These are phyloP conservation scores for Dicyrtomina minuta DNA, from an alignment of 2,888 invertebrate species.

Conservation along the genomic window DNA sequence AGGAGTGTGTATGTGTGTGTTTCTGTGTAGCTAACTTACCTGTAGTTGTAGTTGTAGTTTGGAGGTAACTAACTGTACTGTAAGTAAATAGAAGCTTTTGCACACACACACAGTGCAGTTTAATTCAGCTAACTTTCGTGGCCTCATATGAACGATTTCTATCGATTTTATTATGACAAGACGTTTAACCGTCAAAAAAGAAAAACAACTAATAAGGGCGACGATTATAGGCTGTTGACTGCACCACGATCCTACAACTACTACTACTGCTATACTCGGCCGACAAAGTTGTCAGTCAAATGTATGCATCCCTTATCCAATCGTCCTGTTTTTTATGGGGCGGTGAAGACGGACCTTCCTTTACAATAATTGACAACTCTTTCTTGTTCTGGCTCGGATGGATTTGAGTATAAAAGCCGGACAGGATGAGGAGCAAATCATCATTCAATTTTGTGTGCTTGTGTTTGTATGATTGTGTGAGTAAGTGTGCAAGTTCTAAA, in stretches of 20 bases:
- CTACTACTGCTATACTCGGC: background rate
- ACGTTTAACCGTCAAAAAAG: background rate
- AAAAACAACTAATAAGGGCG: too few species aligned
- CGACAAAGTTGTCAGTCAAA: conserved; percentile 7
- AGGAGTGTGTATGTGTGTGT: too few species aligned
- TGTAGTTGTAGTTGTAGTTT: too few species aligned
- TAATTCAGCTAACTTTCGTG: background rate
- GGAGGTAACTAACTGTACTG: too few species aligned
- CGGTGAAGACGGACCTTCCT: background rate
- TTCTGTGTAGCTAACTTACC: too few species aligned
- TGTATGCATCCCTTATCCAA: too few species aligned
- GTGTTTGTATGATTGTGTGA: conserved; percentile 36
- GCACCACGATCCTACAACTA: too few species aligned
- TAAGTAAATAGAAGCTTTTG: too few species aligned
- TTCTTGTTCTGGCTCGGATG: conserved; percentile 1
- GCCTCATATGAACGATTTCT: conserved; percentile 21
- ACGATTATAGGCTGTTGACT: too few species aligned
- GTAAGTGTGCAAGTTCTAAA: conserved; percentile 18
- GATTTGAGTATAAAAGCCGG: conserved; percentile 23
- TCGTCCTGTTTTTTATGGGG: too few species aligned
- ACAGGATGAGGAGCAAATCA: conserved; percentile 15
- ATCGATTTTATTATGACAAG: background rate
- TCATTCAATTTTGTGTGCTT: conserved; percentile 31
- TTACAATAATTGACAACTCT: conserved; percentile 4
- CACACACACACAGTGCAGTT: too few species aligned